Conservation (phyloP, 1,140 invertebrate genomes). For the Drepana arcuata region DNA sequence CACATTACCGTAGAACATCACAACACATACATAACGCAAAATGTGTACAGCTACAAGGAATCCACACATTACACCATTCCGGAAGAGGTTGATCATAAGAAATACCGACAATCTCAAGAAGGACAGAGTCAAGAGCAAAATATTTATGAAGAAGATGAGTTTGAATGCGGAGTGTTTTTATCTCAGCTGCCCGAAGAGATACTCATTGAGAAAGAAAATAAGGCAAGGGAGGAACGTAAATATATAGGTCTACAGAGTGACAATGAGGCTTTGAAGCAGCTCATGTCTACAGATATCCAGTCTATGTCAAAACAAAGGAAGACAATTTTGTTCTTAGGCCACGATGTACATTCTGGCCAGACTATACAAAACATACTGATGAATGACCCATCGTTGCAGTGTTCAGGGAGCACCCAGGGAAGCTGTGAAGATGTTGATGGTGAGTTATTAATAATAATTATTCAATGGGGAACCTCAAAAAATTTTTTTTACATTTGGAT, state of each 20-base stretch:
- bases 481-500: too few relatives aligned
- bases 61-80: constrained; percentile 25
- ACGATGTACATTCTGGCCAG: constrained; percentile 39
- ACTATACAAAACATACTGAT: constrained; percentile 55
- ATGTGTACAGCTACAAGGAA: constrained; percentile 46
- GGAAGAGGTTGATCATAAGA: constrained; percentile 38
- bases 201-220: constrained; percentile 35
- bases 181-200: constrained; percentile 44
- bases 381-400: constrained; percentile 39
- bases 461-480: too few relatives aligned
- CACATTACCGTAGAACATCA: constrained; percentile 44
- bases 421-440: constrained; percentile 29
- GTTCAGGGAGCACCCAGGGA: constrained; percentile 14
- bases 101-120: constrained; percentile 12
- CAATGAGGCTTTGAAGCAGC: constrained; percentile 48
- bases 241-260: constrained; percentile 31
- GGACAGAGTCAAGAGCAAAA: constrained; percentile 16
- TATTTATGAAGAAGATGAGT: constrained; percentile 38
- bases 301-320: constrained; percentile 40
- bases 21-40: constrained; percentile 49
- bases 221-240: constrained; percentile 25
- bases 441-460: constrained; percentile 31
- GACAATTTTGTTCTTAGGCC: constrained; percentile 47
- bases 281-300: constrained; percentile 53
- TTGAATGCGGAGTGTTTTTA: constrained; percentile 37